Conservation (phyloP, 92 coral and sea anemone genomes). For the Zoanthus sociatus region DNA sequence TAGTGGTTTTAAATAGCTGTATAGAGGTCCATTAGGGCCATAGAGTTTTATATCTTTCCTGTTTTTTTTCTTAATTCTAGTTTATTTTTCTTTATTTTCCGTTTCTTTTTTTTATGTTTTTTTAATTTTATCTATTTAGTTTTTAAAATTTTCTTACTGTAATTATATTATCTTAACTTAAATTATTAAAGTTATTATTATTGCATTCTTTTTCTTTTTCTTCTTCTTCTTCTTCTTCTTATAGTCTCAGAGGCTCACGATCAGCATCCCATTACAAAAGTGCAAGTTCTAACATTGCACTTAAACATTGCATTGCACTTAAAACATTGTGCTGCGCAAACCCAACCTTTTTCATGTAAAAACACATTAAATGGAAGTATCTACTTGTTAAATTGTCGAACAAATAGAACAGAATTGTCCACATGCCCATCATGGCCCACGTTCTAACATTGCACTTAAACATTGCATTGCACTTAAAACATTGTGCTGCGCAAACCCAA, state of each 20-base stretch:
- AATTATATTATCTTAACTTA: neutral
- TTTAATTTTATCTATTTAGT: neutral
- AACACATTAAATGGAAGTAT: no score
- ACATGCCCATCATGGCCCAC: no score
- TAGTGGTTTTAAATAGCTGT: slow-evolving; percentile 17
- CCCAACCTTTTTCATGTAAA: no score
- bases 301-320: no score
- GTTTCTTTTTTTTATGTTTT: neutral
- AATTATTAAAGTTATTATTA: no score
- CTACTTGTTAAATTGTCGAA: no score
- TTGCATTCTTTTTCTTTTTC: slow-evolving; percentile 3
- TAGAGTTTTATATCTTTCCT: slow-evolving; percentile 1
- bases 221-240: no score
- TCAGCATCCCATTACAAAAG: neutral
- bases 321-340: no score
- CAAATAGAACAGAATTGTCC: no score
- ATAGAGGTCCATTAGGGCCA: neutral
- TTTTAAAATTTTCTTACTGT: neutral
- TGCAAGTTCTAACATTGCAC: neutral
- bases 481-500: no score
- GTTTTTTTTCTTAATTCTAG: slow-evolving; percentile 5
- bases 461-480: slow-evolving; percentile 2
- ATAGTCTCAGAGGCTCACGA: no score
- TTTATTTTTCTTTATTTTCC: neutral
- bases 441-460: no score